Evolutionary conservation across 1,140 invertebrate genomes (phyloP), one percentile per base, ranked within the genome.

Genomic region (Leptinotarsa defecta): DNA sequence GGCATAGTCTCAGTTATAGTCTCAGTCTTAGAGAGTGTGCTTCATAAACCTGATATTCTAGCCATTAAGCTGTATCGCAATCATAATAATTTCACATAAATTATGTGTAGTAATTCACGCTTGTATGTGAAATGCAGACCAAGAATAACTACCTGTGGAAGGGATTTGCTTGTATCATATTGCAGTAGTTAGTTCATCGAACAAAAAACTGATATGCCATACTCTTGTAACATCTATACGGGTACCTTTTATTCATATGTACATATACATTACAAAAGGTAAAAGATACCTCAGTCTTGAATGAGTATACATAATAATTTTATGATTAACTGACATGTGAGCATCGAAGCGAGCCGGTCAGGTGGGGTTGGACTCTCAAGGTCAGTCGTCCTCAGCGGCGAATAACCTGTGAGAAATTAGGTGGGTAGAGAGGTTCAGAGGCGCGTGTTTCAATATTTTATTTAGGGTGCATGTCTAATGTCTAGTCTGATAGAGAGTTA

Each of bases 381-480:
- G 52, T 57, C 52, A 57, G 34, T 17, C n/a, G 15, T 57, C 15
- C 52, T 17, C 52, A 19, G 52, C 52, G 52, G 52, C 52, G 52
- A 57, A 57, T 57, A 57, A 57, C 52, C 52, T 57, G 52, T 57
- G n/a, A 57, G 52, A 57, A 57, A 57, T 57, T 57, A 19, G 52
- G 52, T 17, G 52, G 15, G 52, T 17, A 57, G 52, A 13, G 52
- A 57, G 34, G 8, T 43, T 43, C 34, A 43, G 8, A 11, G 34
- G 52, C 52, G 52, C 4, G 1, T 57, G 52, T 57, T 15, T 3
- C 11, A 43, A 43, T 43, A 43, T 43, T 43, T 43, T 43, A 43
- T 43, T 43, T 11, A 8, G 11, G 34, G 34, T 43, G 2, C 34
- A 43, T 11, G 34, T 43, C 34, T 43, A 3, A 11, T 43, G 34